Evolutionary conservation across 1,140 invertebrate species (phyloP).

Genomic region (Eubasilissa regina): DNA sequence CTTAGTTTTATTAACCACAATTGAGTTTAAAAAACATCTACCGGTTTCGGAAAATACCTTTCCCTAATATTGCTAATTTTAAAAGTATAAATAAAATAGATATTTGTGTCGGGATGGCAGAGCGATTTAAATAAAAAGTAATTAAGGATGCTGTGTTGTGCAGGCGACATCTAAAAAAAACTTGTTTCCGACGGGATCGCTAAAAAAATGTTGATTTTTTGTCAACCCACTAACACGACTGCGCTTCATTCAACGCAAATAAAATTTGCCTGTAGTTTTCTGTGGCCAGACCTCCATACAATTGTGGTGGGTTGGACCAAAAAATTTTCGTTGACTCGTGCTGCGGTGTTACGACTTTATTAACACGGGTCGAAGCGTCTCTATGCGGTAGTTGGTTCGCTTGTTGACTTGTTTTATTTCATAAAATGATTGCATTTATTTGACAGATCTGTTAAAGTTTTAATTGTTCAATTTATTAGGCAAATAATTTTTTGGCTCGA

Average conservation of each 20-base stretch:
- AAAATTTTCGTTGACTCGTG: neutral
- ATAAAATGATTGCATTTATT: too few relatives aligned
- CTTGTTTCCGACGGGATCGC: constrained; percentile 18
- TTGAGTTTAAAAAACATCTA: too few relatives aligned
- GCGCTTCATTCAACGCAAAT: constrained; percentile 40
- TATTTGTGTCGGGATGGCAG: neutral
- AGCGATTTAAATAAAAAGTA: neutral
- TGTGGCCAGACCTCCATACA: constrained; percentile 1
- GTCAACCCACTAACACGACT: neutral
- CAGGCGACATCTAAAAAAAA: neutral
- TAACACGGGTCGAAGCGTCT: neutral
- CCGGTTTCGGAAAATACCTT: too few relatives aligned
- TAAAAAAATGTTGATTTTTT: constrained; percentile 21
- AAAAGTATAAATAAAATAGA: too few relatives aligned
- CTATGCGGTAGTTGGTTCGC: neutral
- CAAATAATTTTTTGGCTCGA: too few relatives aligned
- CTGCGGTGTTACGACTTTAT: constrained; percentile 22
- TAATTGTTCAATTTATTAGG: too few relatives aligned
- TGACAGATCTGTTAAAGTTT: too few relatives aligned
- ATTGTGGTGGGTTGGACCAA: constrained; percentile 21
- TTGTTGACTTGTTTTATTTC: too few relatives aligned
- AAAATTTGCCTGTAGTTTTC: constrained; percentile 27
- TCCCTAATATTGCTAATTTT: too few relatives aligned
- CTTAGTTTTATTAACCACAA: too few relatives aligned
- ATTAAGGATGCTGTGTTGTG: neutral